Conservation (phyloP, 2,797 vertebrate species). For the Micrastur ruficollis region DNA sequence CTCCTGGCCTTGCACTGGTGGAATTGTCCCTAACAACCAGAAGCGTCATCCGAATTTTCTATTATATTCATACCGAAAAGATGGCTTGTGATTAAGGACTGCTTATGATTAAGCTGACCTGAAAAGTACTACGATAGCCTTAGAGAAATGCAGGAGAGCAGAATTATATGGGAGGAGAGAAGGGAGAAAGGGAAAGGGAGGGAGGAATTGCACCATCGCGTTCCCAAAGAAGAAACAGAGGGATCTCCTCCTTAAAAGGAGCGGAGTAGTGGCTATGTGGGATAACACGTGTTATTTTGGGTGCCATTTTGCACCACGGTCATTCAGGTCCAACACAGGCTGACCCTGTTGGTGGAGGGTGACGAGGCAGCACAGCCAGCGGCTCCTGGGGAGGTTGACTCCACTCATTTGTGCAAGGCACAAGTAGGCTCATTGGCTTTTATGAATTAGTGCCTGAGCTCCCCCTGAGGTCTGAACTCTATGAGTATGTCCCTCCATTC, state of each 20-base stretch:
- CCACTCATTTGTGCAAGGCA: not conserved
- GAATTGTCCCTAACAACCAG: not conserved
- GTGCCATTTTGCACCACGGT: not conserved
- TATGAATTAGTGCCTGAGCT: not conserved
- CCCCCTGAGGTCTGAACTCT: not conserved
- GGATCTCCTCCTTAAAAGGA: not conserved
- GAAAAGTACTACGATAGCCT: not conserved
- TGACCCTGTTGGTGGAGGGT: not conserved
- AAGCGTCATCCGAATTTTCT: not conserved
- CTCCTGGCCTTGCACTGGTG: not conserved
- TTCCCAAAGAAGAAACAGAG: not conserved
- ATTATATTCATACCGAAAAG: not conserved
- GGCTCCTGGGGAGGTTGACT: not conserved
- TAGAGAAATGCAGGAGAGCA: not conserved
- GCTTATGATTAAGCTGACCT: not conserved
- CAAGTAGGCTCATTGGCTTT: not conserved
- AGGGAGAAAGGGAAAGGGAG: not conserved
- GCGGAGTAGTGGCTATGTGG: not conserved
- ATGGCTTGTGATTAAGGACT: not conserved
- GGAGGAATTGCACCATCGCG: not conserved
- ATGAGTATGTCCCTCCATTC: not conserved
- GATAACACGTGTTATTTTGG: not conserved
- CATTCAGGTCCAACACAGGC: not conserved
- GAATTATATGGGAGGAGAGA: not conserved
- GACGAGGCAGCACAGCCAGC: not conserved